A percentile compares a stretch with the other conserved stretches of the same genome.
phyloP scores from a whole-genome alignment of 2,797 vertebrate species.

The Botia kubotai region DNA sequence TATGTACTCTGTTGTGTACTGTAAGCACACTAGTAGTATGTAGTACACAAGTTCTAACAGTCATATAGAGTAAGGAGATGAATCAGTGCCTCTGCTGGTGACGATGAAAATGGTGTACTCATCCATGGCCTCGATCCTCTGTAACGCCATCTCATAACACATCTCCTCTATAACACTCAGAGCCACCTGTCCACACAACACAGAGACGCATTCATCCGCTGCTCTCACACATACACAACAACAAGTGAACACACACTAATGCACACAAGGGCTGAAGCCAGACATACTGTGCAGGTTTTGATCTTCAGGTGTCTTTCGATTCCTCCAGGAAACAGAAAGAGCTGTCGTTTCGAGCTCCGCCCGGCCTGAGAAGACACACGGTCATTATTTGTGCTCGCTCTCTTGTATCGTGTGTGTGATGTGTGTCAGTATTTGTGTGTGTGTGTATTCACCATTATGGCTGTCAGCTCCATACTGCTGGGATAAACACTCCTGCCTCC shows the following conservation, averaged over 20 bases:
- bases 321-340: slow-evolving; percentile 92
- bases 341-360: slow-evolving; percentile 94
- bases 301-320: slow-evolving; percentile 95
- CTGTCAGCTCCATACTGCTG: slow-evolving; percentile 91
- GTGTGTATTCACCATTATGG: slow-evolving; percentile 88
- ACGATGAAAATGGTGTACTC: slow-evolving; percentile 94
- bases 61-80: slow-evolving; percentile 43
- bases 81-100: slow-evolving; percentile 80
- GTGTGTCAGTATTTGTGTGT: background rate
- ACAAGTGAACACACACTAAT: background rate
- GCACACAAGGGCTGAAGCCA: background rate
- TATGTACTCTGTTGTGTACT: too few species aligned
- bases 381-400: background rate
- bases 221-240: background rate
- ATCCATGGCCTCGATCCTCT: slow-evolving; percentile 83
- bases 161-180: slow-evolving; percentile 93
- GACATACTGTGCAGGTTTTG: slow-evolving; percentile 85
- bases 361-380: slow-evolving; percentile 80
- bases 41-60: background rate
- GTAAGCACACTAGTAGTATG: too few species aligned
- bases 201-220: background rate
- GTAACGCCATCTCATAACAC: slow-evolving; percentile 92
- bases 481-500: slow-evolving; percentile 88
- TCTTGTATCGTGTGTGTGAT: background rate
- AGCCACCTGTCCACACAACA: slow-evolving; percentile 79